Base-by-base conservation (phyloP, 2,888 invertebrate species). In the Theretra japonica region DNA sequence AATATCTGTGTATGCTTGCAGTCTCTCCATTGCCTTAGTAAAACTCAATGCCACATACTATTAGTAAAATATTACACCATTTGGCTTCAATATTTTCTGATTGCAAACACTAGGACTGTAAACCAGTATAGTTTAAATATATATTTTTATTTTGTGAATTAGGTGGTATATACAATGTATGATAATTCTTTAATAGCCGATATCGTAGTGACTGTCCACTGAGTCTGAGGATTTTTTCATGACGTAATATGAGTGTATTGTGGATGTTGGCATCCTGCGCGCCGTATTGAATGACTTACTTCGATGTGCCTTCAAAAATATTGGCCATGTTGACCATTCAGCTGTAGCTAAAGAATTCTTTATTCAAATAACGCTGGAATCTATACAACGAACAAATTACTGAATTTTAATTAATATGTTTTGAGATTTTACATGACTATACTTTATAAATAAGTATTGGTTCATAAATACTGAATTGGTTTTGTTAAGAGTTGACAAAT, bases 81-180 rank as follows among this genome's bases (percentile, higher is more conserved):
- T 25, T 62, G 11, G 21, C 33, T 41, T 41, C 21, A n/a, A 41
- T 33, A 41, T 11, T 11, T 58, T 21, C 21, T 21, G 21, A 62
- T n/a, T 30, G 6, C 5, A 33, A 21, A 30, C 62, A 21, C 33
- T 33, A 5, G 21, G 62, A 62, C 21, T 41, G 21, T 41, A 33
- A 33, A n/a, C 62, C 41, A 58, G 58, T 62, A 41, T 41, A 41
- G 15, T 21, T 41, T 8, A n/a, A n/a, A 41, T 28, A 41, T 11
- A 21, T 62, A 33, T 19, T 21, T 53, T 62, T 62, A 62, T 41
- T 62, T 62, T 41, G 62, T 62, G n/a, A 58, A 58, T 58, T 62
- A 41, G 41, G 41, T 41, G 41, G 41, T 41, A 62, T 15, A 41
- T 62, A 62, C 33, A 33, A 41, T 21, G 41, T 62, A 58, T 58